Conservation (phyloP, 2,888 invertebrate genomes). For the Cataglyphis cursor region DNA sequence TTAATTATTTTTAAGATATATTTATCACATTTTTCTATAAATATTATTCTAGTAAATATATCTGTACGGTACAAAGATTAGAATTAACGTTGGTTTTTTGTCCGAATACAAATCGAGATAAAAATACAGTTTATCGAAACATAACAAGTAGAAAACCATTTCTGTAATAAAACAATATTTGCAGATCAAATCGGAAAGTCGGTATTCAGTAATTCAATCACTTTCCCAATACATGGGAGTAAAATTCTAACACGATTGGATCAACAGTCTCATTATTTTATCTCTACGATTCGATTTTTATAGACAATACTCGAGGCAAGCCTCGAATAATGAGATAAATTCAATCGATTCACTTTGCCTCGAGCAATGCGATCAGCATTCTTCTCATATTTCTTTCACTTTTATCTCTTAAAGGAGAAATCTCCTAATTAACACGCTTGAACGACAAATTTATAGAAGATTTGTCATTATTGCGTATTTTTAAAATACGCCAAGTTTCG, state of each 20-base stretch:
- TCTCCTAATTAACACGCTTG: slow-evolving; percentile 34
- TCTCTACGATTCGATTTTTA: slow-evolving; percentile 40
- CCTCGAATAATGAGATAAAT: slow-evolving; percentile 52
- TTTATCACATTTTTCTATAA: neutral
- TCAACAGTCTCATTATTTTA: slow-evolving; percentile 56
- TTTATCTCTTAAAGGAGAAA: neutral
- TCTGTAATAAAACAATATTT: slow-evolving; percentile 45
- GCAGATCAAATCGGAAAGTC: slow-evolving; percentile 37
- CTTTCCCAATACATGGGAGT: neutral
- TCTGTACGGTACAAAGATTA: neutral
- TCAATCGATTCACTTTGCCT: slow-evolving; percentile 33
- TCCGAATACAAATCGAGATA: neutral
- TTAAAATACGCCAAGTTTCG: neutral
- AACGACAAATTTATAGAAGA: neutral
- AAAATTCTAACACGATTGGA: slow-evolving; percentile 52
- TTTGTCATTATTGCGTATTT: neutral
- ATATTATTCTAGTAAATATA: neutral
- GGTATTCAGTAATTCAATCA: slow-evolving; percentile 32
- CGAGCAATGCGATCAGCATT: slow-evolving; percentile 48
- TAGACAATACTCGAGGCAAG: slow-evolving; percentile 37
- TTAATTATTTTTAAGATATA: neutral
- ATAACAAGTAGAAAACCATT: neutral
- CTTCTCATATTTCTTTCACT: slow-evolving; percentile 32
- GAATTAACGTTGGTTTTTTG: neutral
- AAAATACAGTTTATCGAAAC: slow-evolving; percentile 27